A percentile compares a stretch with the other conserved stretches of the same genome.
Conservation (phyloP, 2,797 vertebrate genomes). For the Sphenopsis melanotis region DNA sequence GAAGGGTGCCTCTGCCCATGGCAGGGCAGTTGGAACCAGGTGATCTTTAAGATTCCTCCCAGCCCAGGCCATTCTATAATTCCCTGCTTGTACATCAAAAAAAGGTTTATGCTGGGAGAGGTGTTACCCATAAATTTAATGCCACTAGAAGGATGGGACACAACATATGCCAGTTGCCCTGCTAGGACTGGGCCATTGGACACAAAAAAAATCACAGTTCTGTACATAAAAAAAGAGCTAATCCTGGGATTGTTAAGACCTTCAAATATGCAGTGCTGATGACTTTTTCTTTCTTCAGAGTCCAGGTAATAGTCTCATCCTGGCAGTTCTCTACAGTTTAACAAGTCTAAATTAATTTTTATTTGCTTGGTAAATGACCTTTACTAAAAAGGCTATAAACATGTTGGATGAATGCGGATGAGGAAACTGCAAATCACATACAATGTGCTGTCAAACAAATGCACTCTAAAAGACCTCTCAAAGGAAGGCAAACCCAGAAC, state of each 20-base stretch:
- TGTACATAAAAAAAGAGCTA: not conserved
- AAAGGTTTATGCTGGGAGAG: not conserved
- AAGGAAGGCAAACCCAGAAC: not conserved
- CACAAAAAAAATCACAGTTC: not conserved
- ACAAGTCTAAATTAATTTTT: not conserved
- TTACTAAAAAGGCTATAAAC: not conserved
- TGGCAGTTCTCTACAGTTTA: not conserved
- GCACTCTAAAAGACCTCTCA: not conserved
- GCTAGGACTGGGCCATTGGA: not conserved
- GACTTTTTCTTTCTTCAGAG: not conserved
- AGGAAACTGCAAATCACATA: not conserved
- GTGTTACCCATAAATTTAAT: not conserved
- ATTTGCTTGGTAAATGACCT: not conserved
- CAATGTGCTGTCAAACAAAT: accelerated
- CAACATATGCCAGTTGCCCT: not conserved
- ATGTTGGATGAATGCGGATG: not conserved
- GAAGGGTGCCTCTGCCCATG: not conserved
- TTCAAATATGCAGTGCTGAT: not conserved
- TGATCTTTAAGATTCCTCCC: not conserved
- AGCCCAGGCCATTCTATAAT: not conserved
- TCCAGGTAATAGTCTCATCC: not conserved
- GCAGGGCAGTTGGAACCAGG: not conserved
- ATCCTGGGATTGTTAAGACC: not conserved
- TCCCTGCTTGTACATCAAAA: not conserved
- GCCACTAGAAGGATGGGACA: not conserved